Evolutionary conservation across 1,140 invertebrate species (phyloP), one percentile per base, ranked within the genome.

Genomic region (Brachionus asplanchnoidis): DNA sequence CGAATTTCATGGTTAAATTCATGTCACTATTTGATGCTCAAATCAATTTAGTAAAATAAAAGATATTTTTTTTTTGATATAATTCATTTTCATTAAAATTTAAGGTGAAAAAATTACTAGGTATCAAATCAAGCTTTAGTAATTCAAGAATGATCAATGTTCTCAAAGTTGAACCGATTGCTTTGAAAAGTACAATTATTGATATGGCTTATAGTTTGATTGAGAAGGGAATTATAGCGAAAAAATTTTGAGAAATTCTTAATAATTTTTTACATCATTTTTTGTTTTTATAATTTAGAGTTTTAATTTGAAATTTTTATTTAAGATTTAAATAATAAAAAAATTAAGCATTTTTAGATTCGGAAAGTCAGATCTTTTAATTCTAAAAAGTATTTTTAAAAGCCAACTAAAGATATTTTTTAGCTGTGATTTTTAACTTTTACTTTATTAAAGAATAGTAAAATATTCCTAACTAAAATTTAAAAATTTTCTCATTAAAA

Each of bases 121-220:
- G 90, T 70, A 89, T 90, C 79, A 87, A 90, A 56, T 86, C 89
- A 75, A 89, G 88, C 73, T 91, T 91, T 86, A 90, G 92, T 85
- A 92, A 91, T 84, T 87, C 88, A 12, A 90, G 91, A 87, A 40
- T 90, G 87, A 88, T 88, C 85, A 87, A 89, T 70, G 85, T 89
- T n/a, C 87, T 91, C 8, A 88, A 87, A 26, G 87, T 91, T 26
- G 87, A 88, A 53, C 90, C 89, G 44, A 86, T 85, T 36, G 87
- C 89, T 68, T 79, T 87, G 2, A 88, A 90, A 82, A 88, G 88
- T 11, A 90, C 90, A 6, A 70, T 91, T 3, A 86, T 91, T 53
- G 91, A 91, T 77, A 91, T 90, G 88, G 90, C 89, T 6, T 90
- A 91, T 85, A 89, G 88, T 84, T 85, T 91, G 66, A 90, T 91